Conservation (phyloP, 2,113 vertebrate genomes). For the Bufo gargarizans region DNA sequence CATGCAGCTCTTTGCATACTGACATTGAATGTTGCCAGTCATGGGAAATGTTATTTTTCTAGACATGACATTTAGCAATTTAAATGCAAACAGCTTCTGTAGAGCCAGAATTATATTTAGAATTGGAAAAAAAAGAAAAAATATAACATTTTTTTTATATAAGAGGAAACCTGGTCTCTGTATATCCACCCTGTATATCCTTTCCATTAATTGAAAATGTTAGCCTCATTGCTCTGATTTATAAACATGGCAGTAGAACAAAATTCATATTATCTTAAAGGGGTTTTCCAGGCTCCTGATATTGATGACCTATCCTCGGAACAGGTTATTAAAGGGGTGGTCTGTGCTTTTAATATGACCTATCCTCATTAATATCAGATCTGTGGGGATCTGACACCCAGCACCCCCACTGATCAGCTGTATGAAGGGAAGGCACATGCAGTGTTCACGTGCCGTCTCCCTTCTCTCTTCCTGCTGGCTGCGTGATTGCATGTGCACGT, state of each 20-base stretch:
- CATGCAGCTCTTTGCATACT: slow-evolving; percentile 27
- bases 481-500: too few species aligned
- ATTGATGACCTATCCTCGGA: too few species aligned
- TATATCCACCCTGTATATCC: background rate
- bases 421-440: too few species aligned
- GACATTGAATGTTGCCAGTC: slow-evolving; percentile 35
- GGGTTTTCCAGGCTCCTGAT: too few species aligned
- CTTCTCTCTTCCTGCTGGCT: too few species aligned
- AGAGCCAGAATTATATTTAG: slow-evolving; percentile 3
- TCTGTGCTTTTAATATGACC: too few species aligned
- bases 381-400: too few species aligned
- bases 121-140: background rate
- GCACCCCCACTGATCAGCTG: too few species aligned
- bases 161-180: background rate
- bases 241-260: background rate
- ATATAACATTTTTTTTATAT: background rate
- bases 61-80: slow-evolving; percentile 40
- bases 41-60: slow-evolving; percentile 38
- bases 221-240: background rate
- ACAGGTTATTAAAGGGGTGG: too few species aligned
- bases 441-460: too few species aligned
- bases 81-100: slow-evolving; percentile 36
- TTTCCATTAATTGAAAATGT: background rate
- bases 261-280: background rate
- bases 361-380: too few species aligned